Conservation (phyloP, 1,140 invertebrate species). For the Meloidogyne chitwoodi region DNA sequence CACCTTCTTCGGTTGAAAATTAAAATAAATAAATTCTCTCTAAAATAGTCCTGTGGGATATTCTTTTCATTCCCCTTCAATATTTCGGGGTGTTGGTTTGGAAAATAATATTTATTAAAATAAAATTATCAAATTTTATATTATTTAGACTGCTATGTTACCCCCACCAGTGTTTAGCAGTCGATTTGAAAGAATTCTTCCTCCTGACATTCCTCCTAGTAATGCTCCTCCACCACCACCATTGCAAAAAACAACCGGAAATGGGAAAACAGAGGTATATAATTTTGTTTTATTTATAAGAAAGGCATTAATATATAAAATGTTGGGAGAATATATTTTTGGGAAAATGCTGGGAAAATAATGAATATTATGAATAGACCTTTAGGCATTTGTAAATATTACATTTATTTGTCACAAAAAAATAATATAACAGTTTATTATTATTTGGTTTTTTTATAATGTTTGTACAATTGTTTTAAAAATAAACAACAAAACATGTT, state of each 20-base stretch:
- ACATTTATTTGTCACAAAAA: not conserved
- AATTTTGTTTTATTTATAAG: not conserved
- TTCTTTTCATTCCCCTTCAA: too few relatives aligned
- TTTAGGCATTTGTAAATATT: not conserved
- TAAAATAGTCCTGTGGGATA: too few relatives aligned
- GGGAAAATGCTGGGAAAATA: not conserved
- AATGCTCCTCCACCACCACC: not conserved
- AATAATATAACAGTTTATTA: too few relatives aligned
- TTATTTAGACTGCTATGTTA: slow-evolving; percentile 21
- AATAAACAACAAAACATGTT: not conserved
- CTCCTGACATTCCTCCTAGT: slow-evolving; percentile 11
- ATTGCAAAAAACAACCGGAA: not conserved
- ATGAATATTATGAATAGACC: not conserved
- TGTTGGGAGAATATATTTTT: not conserved
- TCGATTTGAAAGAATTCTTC: slow-evolving; percentile 20
- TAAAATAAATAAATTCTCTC: too few relatives aligned
- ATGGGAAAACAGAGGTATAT: not conserved
- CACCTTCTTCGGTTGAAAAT: slow-evolving; percentile 19
- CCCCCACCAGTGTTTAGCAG: slow-evolving; percentile 29
- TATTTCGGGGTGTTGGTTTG: too few relatives aligned
- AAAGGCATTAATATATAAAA: not conserved
- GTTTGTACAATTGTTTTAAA: too few relatives aligned
- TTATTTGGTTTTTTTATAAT: too few relatives aligned
- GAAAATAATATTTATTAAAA: too few relatives aligned
- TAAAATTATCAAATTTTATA: not conserved